Conservation (phyloP, 23 tunicate genomes). For the Trididemnum miniatum region DNA sequence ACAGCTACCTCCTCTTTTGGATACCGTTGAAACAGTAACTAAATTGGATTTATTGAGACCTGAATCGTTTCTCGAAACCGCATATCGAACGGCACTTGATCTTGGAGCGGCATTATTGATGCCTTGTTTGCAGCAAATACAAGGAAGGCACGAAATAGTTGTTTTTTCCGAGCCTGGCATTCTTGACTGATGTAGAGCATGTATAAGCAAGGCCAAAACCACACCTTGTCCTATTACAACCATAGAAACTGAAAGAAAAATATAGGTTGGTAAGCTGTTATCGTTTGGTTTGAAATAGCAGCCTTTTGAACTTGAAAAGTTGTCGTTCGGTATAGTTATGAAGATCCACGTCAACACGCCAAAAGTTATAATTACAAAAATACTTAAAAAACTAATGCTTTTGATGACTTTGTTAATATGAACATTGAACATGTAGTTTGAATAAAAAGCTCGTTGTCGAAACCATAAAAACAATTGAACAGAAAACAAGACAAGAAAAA, state of each 20-base stretch:
- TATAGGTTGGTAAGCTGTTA: background rate
- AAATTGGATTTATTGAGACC: background rate
- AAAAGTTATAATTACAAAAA: background rate
- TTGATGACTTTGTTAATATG: background rate
- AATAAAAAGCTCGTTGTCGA: background rate
- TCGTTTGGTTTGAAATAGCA: background rate
- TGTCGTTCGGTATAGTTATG: background rate
- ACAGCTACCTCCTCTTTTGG: background rate
- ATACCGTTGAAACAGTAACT: background rate
- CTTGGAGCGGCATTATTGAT: background rate
- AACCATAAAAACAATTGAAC: background rate
- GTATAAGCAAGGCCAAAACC: background rate
- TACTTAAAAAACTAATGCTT: background rate
- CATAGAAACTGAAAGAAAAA: background rate
- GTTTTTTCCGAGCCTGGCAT: background rate
- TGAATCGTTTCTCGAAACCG: background rate
- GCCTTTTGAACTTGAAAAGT: background rate
- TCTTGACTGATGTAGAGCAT: background rate
- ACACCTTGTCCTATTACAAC: background rate
- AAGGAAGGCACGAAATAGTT: background rate
- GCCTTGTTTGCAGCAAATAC: background rate
- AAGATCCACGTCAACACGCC: background rate
- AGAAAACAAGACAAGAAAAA: background rate
- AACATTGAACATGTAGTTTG: background rate
- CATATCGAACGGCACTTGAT: no score